These are phyloP conservation scores for Tetramorium bicarinatum DNA, from an alignment of 2,888 invertebrate genomes.

Conservation along the genomic window DNA sequence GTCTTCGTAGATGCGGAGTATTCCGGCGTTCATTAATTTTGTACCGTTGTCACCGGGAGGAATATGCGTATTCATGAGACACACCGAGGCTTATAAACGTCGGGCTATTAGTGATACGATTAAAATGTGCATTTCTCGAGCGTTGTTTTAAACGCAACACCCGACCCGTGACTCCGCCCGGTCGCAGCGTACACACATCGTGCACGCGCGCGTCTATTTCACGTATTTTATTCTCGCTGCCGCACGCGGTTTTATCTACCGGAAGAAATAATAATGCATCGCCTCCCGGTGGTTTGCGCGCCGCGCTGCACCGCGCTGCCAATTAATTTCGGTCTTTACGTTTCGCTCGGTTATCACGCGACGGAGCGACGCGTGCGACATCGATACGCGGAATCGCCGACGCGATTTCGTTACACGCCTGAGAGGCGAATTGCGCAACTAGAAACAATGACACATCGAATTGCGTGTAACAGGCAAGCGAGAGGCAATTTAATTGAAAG, in stretches of 20 bases:
- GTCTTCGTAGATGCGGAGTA: conserved; percentile 63
- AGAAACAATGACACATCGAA: conserved; percentile 19
- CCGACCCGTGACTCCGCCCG: conserved; percentile 72
- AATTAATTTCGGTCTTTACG: conserved; percentile 72
- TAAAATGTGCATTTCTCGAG: conserved; percentile 83
- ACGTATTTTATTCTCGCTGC: conserved; percentile 67
- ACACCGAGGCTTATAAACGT: conserved; percentile 83
- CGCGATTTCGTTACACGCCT: conserved; percentile 33
- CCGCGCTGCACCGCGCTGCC: conserved; percentile 48
- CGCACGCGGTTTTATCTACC: conserved; percentile 66
- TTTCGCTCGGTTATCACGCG: conserved; percentile 60
- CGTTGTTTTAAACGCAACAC: conserved; percentile 78
- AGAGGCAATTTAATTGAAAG: neutral
- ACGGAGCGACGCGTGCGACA: conserved; percentile 46
- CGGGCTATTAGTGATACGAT: conserved; percentile 83
- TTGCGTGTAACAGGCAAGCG: neutral
- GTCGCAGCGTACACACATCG: conserved; percentile 35
- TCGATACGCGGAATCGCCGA: conserved; percentile 21
- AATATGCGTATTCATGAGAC: conserved; percentile 83
- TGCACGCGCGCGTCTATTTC: conserved; percentile 62
- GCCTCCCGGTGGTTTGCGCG: conserved; percentile 56
- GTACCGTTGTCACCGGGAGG: conserved; percentile 76
- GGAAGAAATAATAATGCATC: conserved; percentile 74
- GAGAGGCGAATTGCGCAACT: conserved; percentile 5
- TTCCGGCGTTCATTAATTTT: conserved; percentile 80